These are phyloP conservation scores for Zaprionus ghesquierei DNA, from an alignment of 1,140 invertebrate species.

Conservation along the genomic window DNA sequence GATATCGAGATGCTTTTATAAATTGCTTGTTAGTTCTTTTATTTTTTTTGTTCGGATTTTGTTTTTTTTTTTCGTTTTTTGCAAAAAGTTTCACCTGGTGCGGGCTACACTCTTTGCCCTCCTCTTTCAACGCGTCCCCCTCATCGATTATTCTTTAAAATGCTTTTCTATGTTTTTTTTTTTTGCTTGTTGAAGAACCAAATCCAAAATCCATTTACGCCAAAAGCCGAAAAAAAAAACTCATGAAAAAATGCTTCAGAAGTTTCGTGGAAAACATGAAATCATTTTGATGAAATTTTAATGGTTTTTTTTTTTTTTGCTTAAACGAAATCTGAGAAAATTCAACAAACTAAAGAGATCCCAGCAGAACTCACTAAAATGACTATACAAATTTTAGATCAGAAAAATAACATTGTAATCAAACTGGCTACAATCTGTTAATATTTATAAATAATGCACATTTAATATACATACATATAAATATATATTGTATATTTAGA, in stretches of 20 bases:
- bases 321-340: neutral
- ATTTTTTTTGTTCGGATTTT: conserved; percentile 7
- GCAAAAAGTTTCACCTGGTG: conserved; percentile 35
- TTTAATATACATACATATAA: neutral
- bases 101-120: neutral
- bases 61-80: too few species aligned
- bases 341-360: neutral
- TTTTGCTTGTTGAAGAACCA: neutral
- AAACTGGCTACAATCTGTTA: neutral
- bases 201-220: conserved; percentile 48
- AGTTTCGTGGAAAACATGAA: conserved; percentile 24
- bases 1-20: conserved; percentile 33
- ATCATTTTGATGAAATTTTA: conserved; percentile 5
- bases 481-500: neutral
- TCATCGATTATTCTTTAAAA: neutral
- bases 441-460: neutral
- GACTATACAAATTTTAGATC: neutral
- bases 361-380: neutral
- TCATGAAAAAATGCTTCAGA: conserved; percentile 9
- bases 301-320: too few species aligned
- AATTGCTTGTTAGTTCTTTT: conserved; percentile 41
- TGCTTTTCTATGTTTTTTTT: conserved; percentile 7
- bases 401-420: neutral
- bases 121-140: neutral
- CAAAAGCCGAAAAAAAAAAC: neutral